A percentile compares a stretch with the other conserved stretches of the same genome.
Evolutionary conservation across 2,113 vertebrate genomes (phyloP).

Genomic region (Narcine bancroftii): DNA sequence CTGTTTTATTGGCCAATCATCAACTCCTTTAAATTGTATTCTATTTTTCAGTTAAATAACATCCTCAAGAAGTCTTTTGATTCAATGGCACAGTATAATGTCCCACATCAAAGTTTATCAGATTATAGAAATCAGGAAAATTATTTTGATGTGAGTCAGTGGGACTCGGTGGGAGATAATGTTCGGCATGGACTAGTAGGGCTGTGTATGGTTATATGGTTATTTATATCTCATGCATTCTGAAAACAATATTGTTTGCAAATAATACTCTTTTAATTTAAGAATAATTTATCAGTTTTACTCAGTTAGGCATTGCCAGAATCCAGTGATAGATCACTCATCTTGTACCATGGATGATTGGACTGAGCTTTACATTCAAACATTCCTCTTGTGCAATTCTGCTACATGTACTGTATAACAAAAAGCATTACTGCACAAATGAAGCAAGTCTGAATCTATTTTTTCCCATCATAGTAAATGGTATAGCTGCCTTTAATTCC

Average conservation of each 20-base stretch:
- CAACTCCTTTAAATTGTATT: background rate
- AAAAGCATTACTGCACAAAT: no score
- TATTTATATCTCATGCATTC: background rate
- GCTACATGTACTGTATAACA: background rate
- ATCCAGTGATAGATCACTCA: background rate
- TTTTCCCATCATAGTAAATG: background rate
- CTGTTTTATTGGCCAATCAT: background rate
- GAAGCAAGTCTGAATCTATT: no score
- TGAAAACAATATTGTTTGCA: background rate
- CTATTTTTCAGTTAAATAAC: background rate
- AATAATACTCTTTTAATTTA: background rate
- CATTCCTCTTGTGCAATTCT: background rate
- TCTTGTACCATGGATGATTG: background rate
- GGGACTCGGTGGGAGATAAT: no score
- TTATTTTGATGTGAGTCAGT: no score
- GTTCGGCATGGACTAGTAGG: no score
- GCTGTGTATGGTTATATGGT: no score
- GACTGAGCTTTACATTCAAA: background rate
- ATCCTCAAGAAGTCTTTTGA: background rate
- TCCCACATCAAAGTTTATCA: background rate
- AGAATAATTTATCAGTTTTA: background rate
- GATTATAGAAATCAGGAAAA: background rate
- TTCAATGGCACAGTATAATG: background rate
- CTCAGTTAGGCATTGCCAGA: background rate
- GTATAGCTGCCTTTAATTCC: background rate